Evolutionary conservation across 2,113 vertebrate species (phyloP).

Genomic region (Callaeas wilsoni): DNA sequence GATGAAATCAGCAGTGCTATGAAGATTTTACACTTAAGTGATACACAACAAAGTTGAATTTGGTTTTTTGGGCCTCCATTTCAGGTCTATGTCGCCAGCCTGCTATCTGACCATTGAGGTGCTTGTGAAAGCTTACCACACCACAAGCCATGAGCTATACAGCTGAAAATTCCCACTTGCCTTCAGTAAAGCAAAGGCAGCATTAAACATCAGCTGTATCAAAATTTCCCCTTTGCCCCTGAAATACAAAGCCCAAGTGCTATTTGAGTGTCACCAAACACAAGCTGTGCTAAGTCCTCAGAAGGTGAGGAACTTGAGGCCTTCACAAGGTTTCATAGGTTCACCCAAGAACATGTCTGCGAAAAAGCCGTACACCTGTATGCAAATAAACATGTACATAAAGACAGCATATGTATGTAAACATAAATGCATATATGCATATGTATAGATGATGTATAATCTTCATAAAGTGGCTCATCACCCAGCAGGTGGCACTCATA

Average conservation of each 20-base stretch:
- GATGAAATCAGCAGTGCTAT: neutral
- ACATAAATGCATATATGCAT: neutral
- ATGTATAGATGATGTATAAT: neutral
- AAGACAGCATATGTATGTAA: neutral
- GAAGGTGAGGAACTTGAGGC: neutral
- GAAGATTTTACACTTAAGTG: neutral
- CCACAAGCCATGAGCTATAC: accelerated
- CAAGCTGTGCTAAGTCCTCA: neutral
- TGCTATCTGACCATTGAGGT: neutral
- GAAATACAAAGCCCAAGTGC: neutral
- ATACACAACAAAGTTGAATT: neutral
- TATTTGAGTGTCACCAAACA: neutral
- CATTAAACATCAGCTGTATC: neutral
- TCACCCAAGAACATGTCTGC: neutral
- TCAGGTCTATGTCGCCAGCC: neutral
- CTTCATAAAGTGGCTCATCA: neutral
- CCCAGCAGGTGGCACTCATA: slow-evolving; percentile 54
- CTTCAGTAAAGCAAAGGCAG: neutral
- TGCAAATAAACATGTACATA: neutral
- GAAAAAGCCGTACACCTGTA: neutral
- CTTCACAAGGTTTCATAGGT: neutral
- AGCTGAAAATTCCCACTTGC: neutral
- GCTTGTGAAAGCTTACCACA: neutral
- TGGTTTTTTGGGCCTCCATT: neutral
- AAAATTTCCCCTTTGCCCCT: neutral